phyloP scores from a whole-genome alignment of 2,797 vertebrate genomes.

The Pygocentrus nattereri region DNA sequence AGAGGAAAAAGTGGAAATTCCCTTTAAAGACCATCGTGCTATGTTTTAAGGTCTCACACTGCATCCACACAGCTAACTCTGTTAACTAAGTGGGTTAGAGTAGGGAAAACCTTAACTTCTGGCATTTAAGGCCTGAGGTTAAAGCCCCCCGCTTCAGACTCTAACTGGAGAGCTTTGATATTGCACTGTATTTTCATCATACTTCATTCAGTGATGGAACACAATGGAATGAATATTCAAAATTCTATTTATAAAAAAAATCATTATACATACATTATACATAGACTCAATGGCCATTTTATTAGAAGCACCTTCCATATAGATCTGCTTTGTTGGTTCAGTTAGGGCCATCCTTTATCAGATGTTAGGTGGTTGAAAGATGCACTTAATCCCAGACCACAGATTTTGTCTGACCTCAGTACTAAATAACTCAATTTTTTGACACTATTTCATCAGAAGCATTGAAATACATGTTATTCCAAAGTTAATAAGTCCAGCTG shows the following conservation, averaged over 20 bases:
- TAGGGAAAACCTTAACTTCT: background rate
- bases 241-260: no score
- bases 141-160: background rate
- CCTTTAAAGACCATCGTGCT: no score
- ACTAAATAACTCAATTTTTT: background rate
- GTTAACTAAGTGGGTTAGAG: background rate
- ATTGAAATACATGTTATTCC: background rate
- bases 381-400: background rate
- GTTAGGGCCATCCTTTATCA: background rate
- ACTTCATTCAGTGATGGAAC: background rate
- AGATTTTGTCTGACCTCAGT: background rate
- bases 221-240: background rate
- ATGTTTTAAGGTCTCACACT: background rate
- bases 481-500: no score
- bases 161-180: background rate
- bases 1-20: no score
- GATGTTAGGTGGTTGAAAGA: background rate
- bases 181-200: background rate
- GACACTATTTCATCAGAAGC: background rate
- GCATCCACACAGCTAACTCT: background rate
- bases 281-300: no score
- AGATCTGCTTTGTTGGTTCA: no score
- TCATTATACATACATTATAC: no score
- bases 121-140: constrained; percentile 5
- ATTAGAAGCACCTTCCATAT: no score